Evolutionary conservation across 2,888 invertebrate species (phyloP).

Genomic region (Isotomurus palustris): DNA sequence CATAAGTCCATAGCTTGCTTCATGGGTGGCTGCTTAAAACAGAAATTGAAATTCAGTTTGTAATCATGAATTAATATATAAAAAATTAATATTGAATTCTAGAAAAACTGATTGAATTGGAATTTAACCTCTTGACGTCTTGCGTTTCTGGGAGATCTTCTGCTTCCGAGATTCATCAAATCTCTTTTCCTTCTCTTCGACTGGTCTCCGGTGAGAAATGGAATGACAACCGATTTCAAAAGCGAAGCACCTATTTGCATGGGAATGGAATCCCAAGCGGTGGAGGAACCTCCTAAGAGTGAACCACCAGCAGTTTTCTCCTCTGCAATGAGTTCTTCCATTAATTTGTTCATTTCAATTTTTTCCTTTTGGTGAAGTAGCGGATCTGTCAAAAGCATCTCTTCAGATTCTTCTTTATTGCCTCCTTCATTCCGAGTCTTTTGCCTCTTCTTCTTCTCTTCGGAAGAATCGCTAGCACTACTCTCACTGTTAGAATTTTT

Average conservation of each 20-base stretch:
- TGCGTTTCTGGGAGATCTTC: no score
- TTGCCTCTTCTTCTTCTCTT: background rate
- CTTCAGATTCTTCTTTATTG: background rate
- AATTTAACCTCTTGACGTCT: no score
- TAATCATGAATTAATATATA: background rate
- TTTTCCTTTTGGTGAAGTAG: conserved; percentile 9
- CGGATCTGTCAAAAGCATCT: background rate
- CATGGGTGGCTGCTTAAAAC: conserved; percentile 16
- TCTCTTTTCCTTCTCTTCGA: background rate
- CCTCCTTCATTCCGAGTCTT: background rate
- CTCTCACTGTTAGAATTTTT: background rate
- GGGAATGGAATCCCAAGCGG: no score
- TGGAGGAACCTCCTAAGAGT: no score
- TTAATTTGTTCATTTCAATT: conserved; percentile 9
- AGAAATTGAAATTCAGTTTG: background rate
- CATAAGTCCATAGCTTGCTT: conserved; percentile 19
- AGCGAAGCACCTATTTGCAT: background rate
- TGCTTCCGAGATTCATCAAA: background rate
- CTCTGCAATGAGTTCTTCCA: conserved; percentile 6
- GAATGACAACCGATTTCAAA: background rate
- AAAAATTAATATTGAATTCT: no score
- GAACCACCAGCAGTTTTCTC: no score
- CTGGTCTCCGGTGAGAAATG: background rate
- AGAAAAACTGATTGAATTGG: no score
- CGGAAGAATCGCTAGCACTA: background rate